phyloP scores from a whole-genome alignment of 2,888 invertebrate genomes.

The Melitaea athalia region DNA sequence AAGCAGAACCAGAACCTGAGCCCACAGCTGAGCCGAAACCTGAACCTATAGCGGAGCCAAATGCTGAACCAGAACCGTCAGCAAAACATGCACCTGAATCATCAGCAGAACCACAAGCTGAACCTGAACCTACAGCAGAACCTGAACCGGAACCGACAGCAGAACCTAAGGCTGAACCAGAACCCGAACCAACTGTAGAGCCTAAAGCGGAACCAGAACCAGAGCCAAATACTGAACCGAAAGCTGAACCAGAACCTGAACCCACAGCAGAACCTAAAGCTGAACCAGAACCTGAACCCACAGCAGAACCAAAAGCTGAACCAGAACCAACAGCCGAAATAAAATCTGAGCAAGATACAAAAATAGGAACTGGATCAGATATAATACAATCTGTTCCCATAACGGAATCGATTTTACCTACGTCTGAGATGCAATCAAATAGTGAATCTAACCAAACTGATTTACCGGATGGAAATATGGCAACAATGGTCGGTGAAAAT shows the following conservation, averaged over 20 bases:
- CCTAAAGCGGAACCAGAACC: constrained; percentile 39
- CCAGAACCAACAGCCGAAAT: constrained; percentile 49
- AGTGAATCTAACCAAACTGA: constrained; percentile 37
- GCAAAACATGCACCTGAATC: constrained; percentile 47
- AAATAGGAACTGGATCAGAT: constrained; percentile 21
- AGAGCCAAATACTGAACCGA: constrained; percentile 41
- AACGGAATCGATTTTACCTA: constrained; percentile 42
- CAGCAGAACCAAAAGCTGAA: constrained; percentile 55
- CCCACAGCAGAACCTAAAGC: constrained; percentile 48
- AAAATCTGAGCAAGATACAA: constrained; percentile 35
- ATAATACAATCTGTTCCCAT: constrained; percentile 18
- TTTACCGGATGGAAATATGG: constrained; percentile 4
- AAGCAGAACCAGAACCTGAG: constrained; percentile 52
- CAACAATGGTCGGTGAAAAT: constrained; percentile 1
- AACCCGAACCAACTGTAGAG: constrained; percentile 43
- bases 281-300: constrained; percentile 50
- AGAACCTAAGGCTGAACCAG: constrained; percentile 41
- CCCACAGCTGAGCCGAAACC: constrained; percentile 53
- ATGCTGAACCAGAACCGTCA: constrained; percentile 40
- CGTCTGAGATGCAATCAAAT: background rate
- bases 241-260: constrained; percentile 41
- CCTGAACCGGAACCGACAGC: constrained; percentile 44
- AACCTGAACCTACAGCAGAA: constrained; percentile 47
- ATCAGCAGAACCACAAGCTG: constrained; percentile 46
- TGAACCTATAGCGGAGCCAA: constrained; percentile 43